These are phyloP conservation scores for Lamprotornis superbus DNA, from an alignment of 2,113 vertebrate species.

Conservation along the genomic window DNA sequence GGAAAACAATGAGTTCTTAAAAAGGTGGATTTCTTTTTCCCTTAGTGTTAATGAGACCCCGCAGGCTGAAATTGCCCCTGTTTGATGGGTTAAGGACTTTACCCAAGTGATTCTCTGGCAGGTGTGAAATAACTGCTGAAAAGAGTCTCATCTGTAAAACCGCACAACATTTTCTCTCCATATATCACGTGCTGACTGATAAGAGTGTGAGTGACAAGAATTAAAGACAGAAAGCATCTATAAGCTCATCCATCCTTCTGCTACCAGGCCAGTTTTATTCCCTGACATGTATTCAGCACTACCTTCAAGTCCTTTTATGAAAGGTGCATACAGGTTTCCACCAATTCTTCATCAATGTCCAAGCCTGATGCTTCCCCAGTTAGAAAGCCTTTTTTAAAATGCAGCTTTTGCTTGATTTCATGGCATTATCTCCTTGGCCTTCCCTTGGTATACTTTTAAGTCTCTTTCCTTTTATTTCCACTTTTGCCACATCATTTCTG, in stretches of 20 bases:
- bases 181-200: background rate
- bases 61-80: accelerated
- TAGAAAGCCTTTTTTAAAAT: background rate
- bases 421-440: background rate
- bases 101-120: background rate
- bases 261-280: background rate
- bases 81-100: background rate
- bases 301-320: background rate
- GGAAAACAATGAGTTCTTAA: background rate
- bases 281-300: background rate
- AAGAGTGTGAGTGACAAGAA: background rate
- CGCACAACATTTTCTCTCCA: background rate
- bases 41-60: background rate
- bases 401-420: background rate
- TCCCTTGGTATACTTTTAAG: background rate
- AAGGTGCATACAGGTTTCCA: background rate
- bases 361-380: background rate
- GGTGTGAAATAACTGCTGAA: background rate
- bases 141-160: background rate
- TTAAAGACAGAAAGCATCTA: background rate
- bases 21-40: background rate
- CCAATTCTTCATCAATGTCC: background rate
- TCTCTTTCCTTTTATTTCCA: background rate
- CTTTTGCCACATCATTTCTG: background rate
- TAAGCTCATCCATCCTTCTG: background rate